These are phyloP conservation scores for Meteorus colon DNA, from an alignment of 2,888 invertebrate genomes.

Conservation along the genomic window DNA sequence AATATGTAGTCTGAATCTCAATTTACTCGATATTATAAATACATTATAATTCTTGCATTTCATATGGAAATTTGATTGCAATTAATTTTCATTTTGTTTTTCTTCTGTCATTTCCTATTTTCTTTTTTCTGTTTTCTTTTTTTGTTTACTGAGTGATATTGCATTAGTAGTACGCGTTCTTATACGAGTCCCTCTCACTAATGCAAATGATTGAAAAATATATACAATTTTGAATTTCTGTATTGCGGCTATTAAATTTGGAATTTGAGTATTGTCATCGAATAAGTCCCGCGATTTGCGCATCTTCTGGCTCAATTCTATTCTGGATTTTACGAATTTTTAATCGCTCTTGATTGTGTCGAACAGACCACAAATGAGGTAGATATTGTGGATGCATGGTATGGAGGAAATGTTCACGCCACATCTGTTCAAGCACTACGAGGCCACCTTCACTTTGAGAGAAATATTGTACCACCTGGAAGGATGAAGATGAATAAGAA, in stretches of 20 bases:
- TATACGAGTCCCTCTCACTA: background rate
- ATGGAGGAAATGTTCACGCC: slow-evolving; percentile 84
- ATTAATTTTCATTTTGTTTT: background rate
- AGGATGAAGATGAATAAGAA: slow-evolving; percentile 36
- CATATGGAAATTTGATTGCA: background rate
- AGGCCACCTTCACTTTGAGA: slow-evolving; percentile 76
- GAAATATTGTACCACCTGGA: slow-evolving; percentile 78
- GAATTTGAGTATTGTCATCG: slow-evolving; percentile 16
- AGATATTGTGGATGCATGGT: slow-evolving; percentile 83
- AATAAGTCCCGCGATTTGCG: slow-evolving; percentile 64
- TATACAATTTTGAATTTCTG: slow-evolving; percentile 1
- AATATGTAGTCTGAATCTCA: background rate
- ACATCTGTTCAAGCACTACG: slow-evolving; percentile 80
- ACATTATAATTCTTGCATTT: background rate
- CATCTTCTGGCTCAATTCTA: slow-evolving; percentile 67
- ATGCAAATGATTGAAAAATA: background rate
- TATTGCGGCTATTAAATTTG: slow-evolving; percentile 11
- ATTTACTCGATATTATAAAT: background rate
- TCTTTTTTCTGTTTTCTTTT: too few relatives aligned
- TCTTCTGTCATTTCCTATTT: too few relatives aligned
- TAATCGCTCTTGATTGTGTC: slow-evolving; percentile 80
- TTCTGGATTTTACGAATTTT: slow-evolving; percentile 66
- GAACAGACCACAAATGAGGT: slow-evolving; percentile 85
- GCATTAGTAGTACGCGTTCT: too few relatives aligned
- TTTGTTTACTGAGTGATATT: too few relatives aligned